Base-by-base conservation (phyloP, 2,113 vertebrate species). In the Turnix velox region DNA sequence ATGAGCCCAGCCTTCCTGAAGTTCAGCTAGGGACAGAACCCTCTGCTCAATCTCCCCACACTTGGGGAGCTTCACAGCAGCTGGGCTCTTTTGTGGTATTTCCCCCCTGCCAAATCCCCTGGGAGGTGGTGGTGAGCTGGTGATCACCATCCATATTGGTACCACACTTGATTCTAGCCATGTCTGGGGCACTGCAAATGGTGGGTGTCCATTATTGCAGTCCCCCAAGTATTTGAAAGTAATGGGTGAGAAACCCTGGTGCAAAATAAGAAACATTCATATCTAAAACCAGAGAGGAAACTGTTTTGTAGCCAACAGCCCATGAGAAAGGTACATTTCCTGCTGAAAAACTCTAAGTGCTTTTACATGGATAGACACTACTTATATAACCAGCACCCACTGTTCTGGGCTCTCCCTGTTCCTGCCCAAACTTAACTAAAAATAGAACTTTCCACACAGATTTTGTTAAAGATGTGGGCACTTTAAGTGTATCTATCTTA, bases 151-250 rank as follows among this genome's bases (percentile, higher is more conserved):
- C 24, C 10, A 5, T 1, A 1, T 20, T 68, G 59, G 15, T 43
- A 73, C 37, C n/a, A 37, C 1, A 0, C 35, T 72, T 73, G 17
- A 17, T 8, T 65, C 15, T 14, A 17, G 18, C 14, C 3, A 0
- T 30, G 37, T 27, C 45, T 40, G 28, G 42, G 46, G 40, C 52
- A 37, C 19, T 17, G 68, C 10, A 9, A 40, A 30, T 20, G 39
- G 39, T 62, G 39, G 27, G 39, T 20, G 18, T 62, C 39, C 1
- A 2, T 27, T 48, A 17, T 4, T 2, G 0, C n/a, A 58, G n/a
- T 45, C 10, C 58, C 7, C n/a, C 4, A 12, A 1, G 22, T 30
- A 14, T 55, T 78, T 68, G 31, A 84, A 87, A 66, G n/a, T 12
- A 25, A 59, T 19, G 10, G 5, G 5, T 49, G 24, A 87, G 54